These are phyloP conservation scores for Trissoscelio sp. DNA, from an alignment of 2,888 invertebrate genomes.

Conservation along the genomic window DNA sequence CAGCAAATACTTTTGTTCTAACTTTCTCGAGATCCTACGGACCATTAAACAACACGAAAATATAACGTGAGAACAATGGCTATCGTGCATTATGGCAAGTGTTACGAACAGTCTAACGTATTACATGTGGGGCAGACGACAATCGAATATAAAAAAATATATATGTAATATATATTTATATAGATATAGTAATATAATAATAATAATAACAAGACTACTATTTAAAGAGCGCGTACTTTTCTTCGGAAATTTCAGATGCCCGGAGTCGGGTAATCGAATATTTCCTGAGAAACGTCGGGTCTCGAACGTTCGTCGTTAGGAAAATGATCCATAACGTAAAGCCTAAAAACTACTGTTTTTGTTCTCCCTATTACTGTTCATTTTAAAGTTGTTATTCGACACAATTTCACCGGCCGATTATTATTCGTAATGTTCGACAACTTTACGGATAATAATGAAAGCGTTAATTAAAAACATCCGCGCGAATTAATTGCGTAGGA, in stretches of 20 bases:
- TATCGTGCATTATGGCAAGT: slow-evolving; percentile 64
- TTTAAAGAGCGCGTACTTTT: slow-evolving; percentile 19
- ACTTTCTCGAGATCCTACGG: slow-evolving; percentile 59
- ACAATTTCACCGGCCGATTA: slow-evolving; percentile 33
- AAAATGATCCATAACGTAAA: slow-evolving; percentile 21
- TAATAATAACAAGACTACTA: slow-evolving; percentile 45
- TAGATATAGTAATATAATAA: neutral
- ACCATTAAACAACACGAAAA: slow-evolving; percentile 61
- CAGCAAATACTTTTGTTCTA: slow-evolving; percentile 50
- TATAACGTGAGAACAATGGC: slow-evolving; percentile 64
- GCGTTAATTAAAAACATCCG: slow-evolving; percentile 4
- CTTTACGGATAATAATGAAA: neutral
- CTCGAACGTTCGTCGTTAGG: slow-evolving; percentile 12
- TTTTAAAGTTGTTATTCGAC: slow-evolving; percentile 37
- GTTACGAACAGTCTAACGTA: slow-evolving; percentile 62
- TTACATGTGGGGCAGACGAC: slow-evolving; percentile 59
- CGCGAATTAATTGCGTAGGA: slow-evolving; percentile 7
- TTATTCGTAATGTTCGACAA: slow-evolving; percentile 22
- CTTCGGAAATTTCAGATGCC: slow-evolving; percentile 34
- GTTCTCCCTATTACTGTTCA: slow-evolving; percentile 9
- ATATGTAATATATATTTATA: slow-evolving; percentile 30
- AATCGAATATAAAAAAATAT: slow-evolving; percentile 44
- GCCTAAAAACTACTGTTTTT: slow-evolving; percentile 35
- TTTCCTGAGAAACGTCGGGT: slow-evolving; percentile 22
- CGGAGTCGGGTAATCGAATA: slow-evolving; percentile 34